Evolutionary conservation across 2,113 vertebrate species (phyloP).

Genomic region (Nannobrachium achirus): DNA sequence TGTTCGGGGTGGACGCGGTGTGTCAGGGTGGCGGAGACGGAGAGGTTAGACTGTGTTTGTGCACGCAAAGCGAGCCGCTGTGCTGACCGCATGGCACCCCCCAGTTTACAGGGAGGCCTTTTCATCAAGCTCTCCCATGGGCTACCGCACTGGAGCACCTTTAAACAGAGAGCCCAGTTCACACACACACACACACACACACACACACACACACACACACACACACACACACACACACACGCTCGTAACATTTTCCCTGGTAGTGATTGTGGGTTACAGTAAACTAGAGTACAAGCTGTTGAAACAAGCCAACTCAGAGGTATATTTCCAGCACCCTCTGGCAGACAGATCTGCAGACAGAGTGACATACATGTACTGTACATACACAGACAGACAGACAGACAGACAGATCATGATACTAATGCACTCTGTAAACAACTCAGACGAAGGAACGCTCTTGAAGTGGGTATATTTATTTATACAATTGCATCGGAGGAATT

Average conservation of each 20-base stretch:
- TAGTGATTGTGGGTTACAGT: no score
- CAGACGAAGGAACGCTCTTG: neutral
- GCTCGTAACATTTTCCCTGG: neutral
- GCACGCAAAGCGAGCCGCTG: constrained; percentile 76
- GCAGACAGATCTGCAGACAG: no score
- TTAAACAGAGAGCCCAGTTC: constrained; percentile 5
- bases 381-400: no score
- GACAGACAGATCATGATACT: no score
- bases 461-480: constrained; percentile 4
- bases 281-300: no score
- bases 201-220: neutral
- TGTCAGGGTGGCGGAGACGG: constrained; percentile 80
- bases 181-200: neutral
- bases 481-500: neutral
- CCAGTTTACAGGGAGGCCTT: constrained; percentile 54
- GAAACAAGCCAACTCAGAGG: no score
- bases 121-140: constrained; percentile 72
- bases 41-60: constrained; percentile 85
- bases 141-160: constrained; percentile 12
- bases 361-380: no score
- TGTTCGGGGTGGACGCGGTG: constrained; percentile 77
- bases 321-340: no score
- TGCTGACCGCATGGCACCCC: constrained; percentile 83
- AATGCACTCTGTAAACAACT: neutral
- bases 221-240: constrained; percentile 32